Base-by-base conservation (phyloP, 2,888 invertebrate genomes). In the Drosophila picticornis region DNA sequence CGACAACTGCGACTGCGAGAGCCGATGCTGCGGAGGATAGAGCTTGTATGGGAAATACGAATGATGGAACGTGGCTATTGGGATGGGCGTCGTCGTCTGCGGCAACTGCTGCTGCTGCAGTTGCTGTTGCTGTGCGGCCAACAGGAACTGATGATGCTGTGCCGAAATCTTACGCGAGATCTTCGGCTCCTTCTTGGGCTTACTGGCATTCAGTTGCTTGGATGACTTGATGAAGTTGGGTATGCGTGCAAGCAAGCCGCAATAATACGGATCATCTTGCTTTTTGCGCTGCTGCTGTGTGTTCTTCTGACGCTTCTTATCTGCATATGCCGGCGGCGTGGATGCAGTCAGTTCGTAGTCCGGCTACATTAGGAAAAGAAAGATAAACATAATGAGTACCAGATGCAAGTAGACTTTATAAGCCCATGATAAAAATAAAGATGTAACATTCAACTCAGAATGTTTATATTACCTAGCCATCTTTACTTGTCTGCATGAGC, bases 221-320 rank as follows among this genome's bases (percentile, higher is more conserved):
- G 82, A 88, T 89, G 94, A 94, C 91, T 95, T 95, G 48, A 95
- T 95, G 86, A 96, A 96, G 91, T 96, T 96, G 57, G 96, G 96
- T 71, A 96, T 95, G 72, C 96, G 94, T 43, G 96, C 96, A 81
- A 95, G 93, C 62, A 96, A 94, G 46, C 96, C 96, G 84, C 96
- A 96, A 88, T 96, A 96, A 91, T 96, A 96, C 16, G 96, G 96
- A 90, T 96, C 96, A 90, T 96, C 96, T 94, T 93, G 93, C 63
- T 93, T 93, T 57, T 93, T 93, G 29, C 93, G 92, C 65, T 92
- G 88, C 51, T 75, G 87, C n/a, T 57, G 57, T 22, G 75, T 80
- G 63, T 83, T 80, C 74, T 88, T 88, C 13, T 74, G 81, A 1
- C 77, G 81, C 72, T 91, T 92, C 72, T 91, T 91, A 61, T 83